Evolutionary conservation across 2,888 invertebrate genomes (phyloP).

Genomic region (Diaphora mendica): DNA sequence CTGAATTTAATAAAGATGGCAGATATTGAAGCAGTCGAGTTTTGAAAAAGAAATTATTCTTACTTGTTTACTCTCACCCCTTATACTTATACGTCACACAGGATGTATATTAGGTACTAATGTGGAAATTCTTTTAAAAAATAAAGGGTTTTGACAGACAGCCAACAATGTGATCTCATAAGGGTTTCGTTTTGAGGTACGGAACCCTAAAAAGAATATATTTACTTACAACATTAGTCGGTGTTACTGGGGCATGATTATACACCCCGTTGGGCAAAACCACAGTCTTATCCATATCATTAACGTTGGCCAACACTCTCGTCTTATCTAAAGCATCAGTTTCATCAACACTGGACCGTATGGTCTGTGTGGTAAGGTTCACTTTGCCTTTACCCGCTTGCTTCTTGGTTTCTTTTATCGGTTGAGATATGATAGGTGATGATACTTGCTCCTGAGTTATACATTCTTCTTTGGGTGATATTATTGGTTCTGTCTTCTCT

Average conservation of each 20-base stretch:
- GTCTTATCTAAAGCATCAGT: constrained; percentile 60
- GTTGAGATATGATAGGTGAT: constrained; percentile 59
- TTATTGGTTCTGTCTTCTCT: constrained; percentile 38
- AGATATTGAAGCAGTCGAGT: no score
- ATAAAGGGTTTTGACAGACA: no score
- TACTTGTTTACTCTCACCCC: no score
- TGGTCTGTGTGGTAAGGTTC: constrained; percentile 29
- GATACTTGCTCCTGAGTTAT: constrained; percentile 47
- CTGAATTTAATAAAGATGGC: no score
- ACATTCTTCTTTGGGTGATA: constrained; percentile 62
- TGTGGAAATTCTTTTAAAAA: no score
- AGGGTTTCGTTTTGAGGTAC: no score
- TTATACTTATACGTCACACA: no score
- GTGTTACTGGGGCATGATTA: constrained; percentile 63
- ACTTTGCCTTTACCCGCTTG: constrained; percentile 35
- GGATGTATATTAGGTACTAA: no score
- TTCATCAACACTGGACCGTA: constrained; percentile 34
- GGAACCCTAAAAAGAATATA: no score
- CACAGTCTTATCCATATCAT: constrained; percentile 69
- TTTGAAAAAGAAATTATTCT: no score
- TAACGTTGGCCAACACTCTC: constrained; percentile 37
- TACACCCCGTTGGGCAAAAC: constrained; percentile 68
- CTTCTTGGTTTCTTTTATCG: constrained; percentile 47
- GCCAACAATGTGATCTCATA: no score
- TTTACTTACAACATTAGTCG: constrained; percentile 66